Percentiles rank a stretch among this genome's conserved stretches.
Evolutionary conservation across 2,888 invertebrate species (phyloP).

Genomic region (Agonopterix alstromeriana): DNA sequence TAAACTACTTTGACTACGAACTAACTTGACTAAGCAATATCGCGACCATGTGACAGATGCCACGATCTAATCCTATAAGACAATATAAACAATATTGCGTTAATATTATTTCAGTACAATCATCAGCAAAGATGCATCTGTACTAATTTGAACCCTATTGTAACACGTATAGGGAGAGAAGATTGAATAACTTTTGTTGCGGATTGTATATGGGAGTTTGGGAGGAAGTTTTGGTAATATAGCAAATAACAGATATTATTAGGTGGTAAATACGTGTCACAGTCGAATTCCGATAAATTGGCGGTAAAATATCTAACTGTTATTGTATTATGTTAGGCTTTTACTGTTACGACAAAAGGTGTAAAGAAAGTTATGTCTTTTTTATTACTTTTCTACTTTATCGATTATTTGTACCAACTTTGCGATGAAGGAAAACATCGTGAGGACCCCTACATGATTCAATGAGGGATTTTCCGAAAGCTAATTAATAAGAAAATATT

Average conservation of each 20-base stretch:
- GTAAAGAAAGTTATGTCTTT: not conserved
- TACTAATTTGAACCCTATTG: too few relatives aligned
- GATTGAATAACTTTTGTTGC: not conserved
- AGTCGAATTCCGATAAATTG: not conserved
- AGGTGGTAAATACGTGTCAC: not conserved
- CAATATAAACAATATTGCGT: constrained; percentile 13
- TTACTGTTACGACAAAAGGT: not conserved
- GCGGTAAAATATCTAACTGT: not conserved
- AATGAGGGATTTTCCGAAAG: too few relatives aligned
- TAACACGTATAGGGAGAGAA: too few relatives aligned
- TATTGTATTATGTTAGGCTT: not conserved
- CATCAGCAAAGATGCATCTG: not conserved
- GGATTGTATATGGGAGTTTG: not conserved
- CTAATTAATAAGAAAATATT: too few relatives aligned
- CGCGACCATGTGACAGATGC: constrained; percentile 18
- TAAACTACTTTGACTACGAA: not conserved
- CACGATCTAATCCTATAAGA: constrained; percentile 18
- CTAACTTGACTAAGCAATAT: constrained; percentile 13
- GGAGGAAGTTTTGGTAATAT: not conserved
- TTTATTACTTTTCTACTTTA: not conserved
- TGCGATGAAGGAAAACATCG: too few relatives aligned
- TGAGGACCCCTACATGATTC: too few relatives aligned
- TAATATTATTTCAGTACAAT: constrained; percentile 2
- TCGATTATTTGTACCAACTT: too few relatives aligned
- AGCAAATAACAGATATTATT: not conserved